Evolutionary conservation across 2,797 vertebrate species (phyloP).

Genomic region (Ptychadena robeensis): DNA sequence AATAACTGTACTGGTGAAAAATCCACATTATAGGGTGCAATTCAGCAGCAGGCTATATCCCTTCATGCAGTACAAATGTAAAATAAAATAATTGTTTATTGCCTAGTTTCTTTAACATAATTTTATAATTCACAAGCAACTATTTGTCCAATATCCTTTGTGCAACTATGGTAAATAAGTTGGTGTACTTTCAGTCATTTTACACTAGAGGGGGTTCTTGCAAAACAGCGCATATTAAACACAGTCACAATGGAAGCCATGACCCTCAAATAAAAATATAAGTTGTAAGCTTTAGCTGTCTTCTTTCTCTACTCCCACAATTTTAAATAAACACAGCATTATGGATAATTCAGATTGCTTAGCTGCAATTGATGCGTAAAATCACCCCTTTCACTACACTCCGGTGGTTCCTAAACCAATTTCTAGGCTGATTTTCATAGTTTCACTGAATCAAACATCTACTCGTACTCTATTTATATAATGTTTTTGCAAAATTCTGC

Average conservation of each 20-base stretch:
- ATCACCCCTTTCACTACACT: conserved; percentile 8
- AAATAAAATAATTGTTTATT: no score
- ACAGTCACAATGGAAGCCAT: neutral
- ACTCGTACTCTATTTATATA: conserved; percentile 10
- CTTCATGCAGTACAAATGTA: no score
- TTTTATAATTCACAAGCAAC: no score
- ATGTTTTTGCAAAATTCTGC: conserved; percentile 27
- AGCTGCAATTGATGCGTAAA: conserved; percentile 19
- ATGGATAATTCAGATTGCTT: conserved; percentile 9
- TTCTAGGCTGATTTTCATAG: conserved; percentile 25
- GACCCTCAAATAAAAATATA: neutral
- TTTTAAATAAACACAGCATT: conserved; percentile 2
- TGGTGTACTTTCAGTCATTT: neutral
- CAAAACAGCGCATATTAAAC: neutral
- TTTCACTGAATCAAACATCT: conserved; percentile 27
- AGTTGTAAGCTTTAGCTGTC: neutral
- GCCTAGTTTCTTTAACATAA: no score
- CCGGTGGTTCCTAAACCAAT: conserved; percentile 34
- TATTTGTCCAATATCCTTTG: neutral
- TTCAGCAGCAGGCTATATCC: no score
- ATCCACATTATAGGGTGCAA: no score
- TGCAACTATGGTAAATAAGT: neutral
- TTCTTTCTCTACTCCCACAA: neutral
- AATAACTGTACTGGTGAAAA: no score
- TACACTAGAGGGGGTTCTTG: conserved; percentile 48